These are phyloP conservation scores for Pachypsylla venusta DNA, from an alignment of 1,140 invertebrate species.

Conservation along the genomic window DNA sequence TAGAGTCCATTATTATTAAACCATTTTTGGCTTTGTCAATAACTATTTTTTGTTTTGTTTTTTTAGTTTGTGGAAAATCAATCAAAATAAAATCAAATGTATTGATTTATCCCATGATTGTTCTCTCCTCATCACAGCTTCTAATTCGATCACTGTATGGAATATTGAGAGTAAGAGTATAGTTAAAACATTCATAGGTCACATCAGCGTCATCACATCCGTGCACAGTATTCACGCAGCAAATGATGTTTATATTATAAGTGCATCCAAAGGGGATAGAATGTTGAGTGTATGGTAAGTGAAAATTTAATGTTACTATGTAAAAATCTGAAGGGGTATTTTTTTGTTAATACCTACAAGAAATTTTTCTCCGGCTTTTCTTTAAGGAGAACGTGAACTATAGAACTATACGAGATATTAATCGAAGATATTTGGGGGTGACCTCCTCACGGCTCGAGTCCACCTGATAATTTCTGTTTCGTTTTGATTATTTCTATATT, in stretches of 20 bases:
- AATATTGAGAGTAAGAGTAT: slow-evolving; percentile 40
- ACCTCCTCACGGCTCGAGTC: too few species aligned
- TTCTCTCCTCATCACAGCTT: slow-evolving; percentile 44
- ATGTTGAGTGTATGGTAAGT: slow-evolving; percentile 44
- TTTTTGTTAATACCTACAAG: too few species aligned
- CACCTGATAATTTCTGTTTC: too few species aligned
- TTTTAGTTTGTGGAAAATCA: slow-evolving; percentile 42
- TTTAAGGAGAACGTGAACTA: too few species aligned
- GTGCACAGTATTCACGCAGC: slow-evolving; percentile 34
- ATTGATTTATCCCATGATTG: slow-evolving; percentile 45
- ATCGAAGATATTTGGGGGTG: too few species aligned
- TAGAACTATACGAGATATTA: too few species aligned
- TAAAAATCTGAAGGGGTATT: too few species aligned
- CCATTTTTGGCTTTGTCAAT: too few species aligned
- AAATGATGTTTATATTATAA: slow-evolving; percentile 40
- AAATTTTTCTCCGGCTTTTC: too few species aligned
- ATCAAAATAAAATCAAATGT: slow-evolving; percentile 45
- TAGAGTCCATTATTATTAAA: too few species aligned
- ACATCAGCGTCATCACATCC: slow-evolving; percentile 42
- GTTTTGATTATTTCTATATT: too few species aligned
- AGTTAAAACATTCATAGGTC: slow-evolving; percentile 47
- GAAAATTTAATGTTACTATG: too few species aligned
- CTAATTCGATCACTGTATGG: slow-evolving; percentile 48
- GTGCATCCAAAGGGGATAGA: slow-evolving; percentile 40
- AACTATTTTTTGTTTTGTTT: slow-evolving; percentile 14